A percentile compares a stretch with the other conserved stretches of the same genome.
Conservation (phyloP, 2,797 vertebrate species). For the Natrix natrix region DNA sequence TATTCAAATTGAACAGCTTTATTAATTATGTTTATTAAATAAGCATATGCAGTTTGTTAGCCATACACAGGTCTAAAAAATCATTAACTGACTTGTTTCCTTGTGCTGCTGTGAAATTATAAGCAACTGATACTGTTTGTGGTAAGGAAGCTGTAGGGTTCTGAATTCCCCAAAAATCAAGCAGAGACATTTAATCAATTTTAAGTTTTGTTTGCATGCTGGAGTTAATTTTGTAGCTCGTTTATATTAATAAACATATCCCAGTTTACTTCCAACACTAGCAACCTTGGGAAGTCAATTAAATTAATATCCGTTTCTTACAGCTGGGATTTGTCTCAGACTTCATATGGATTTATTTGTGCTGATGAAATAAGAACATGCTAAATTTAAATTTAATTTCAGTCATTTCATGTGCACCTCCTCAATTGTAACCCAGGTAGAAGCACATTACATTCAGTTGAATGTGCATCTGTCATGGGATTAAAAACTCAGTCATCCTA, state of each 20-base stretch:
- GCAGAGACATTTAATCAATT: neutral
- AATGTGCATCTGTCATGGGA: neutral
- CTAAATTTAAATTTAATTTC: constrained; percentile 23
- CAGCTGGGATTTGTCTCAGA: neutral
- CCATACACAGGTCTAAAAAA: constrained; percentile 10
- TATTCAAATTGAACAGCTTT: neutral
- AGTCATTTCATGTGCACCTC: neutral
- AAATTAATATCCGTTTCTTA: neutral
- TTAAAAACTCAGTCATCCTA: neutral
- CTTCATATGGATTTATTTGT: constrained; percentile 1
- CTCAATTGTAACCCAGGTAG: neutral
- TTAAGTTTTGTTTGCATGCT: neutral
- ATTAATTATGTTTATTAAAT: neutral
- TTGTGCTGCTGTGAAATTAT: neutral
- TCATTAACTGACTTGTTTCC: constrained; percentile 5
- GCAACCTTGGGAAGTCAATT: neutral
- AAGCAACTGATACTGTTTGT: neutral
- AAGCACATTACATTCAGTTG: neutral
- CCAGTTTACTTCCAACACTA: neutral
- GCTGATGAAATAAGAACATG: constrained; percentile 4
- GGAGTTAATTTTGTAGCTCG: neutral
- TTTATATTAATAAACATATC: neutral
- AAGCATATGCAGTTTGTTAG: constrained; percentile 10
- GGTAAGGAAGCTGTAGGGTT: neutral
- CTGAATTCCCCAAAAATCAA: neutral